Percentiles rank a stretch among this genome's conserved stretches.
These are phyloP conservation scores for Arrhamphus sclerolepis DNA, from an alignment of 2,797 vertebrate genomes.

Conservation along the genomic window DNA sequence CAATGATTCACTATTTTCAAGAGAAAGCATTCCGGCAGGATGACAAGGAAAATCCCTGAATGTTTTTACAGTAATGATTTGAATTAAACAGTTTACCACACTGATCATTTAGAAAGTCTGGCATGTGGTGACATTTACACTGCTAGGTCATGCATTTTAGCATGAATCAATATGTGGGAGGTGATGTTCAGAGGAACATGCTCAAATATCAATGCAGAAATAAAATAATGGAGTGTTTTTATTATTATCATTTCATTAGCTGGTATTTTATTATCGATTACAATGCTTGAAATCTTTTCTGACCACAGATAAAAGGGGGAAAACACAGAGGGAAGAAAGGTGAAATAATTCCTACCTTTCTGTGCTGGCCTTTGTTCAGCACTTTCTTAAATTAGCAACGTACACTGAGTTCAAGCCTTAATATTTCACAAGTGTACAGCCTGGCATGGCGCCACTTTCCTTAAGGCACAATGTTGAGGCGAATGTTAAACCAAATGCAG, in stretches of 20 bases:
- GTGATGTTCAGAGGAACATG: constrained; percentile 26
- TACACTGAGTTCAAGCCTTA: constrained; percentile 49
- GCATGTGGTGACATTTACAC: constrained; percentile 19
- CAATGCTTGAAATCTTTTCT: background rate
- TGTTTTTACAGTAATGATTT: constrained; percentile 22
- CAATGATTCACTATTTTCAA: constrained; percentile 16
- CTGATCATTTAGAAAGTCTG: constrained; percentile 29
- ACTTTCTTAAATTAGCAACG: constrained; percentile 59
- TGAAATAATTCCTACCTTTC: constrained; percentile 4
- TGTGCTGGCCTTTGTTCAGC: constrained; percentile 23
- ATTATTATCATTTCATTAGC: background rate
- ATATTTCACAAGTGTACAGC: constrained; percentile 67
- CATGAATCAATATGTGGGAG: constrained; percentile 33
- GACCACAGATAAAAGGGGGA: constrained; percentile 14
- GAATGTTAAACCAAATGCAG: constrained; percentile 34
- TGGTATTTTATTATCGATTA: too few species aligned
- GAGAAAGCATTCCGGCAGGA: constrained; percentile 10
- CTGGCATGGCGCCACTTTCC: constrained; percentile 49
- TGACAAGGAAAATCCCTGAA: constrained; percentile 12
- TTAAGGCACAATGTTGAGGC: constrained; percentile 49
- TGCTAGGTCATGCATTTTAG: constrained; percentile 16
- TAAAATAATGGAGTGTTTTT: constrained; percentile 3
- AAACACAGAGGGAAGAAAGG: background rate
- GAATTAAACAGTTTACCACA: constrained; percentile 18
- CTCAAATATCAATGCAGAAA: constrained; percentile 6